These are phyloP conservation scores for Takifugu bimaculatus DNA, from an alignment of 2,113 vertebrate genomes.

Conservation along the genomic window DNA sequence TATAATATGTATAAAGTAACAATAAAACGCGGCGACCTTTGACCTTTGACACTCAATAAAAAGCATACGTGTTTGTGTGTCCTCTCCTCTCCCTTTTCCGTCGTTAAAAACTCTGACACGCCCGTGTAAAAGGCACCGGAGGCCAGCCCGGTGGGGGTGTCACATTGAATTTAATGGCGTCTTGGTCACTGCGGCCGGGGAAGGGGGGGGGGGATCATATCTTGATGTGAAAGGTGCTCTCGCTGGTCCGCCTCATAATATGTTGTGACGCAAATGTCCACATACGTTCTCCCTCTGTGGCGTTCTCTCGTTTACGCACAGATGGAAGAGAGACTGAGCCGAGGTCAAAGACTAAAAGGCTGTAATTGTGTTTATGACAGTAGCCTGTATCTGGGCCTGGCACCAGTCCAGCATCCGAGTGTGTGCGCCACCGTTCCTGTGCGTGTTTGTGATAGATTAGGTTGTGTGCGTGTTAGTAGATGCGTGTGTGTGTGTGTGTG, in stretches of 20 bases:
- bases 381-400: slow-evolving; percentile 49
- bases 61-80: too few relatives aligned
- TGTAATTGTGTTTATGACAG: slow-evolving; percentile 66
- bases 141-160: slow-evolving; percentile 59
- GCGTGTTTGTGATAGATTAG: slow-evolving; percentile 39
- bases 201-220: slow-evolving; percentile 47
- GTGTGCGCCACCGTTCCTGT: slow-evolving; percentile 17
- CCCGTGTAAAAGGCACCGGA: slow-evolving; percentile 59
- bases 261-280: slow-evolving; percentile 44
- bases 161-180: slow-evolving; percentile 75
- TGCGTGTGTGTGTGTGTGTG: slow-evolving; percentile 11
- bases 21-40: slow-evolving; percentile 32
- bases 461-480: slow-evolving; percentile 8
- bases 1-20: slow-evolving; percentile 29
- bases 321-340: slow-evolving; percentile 24
- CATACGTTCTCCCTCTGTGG: slow-evolving; percentile 9
- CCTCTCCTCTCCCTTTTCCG: neutral
- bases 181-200: slow-evolving; percentile 49
- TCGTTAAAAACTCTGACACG: slow-evolving; percentile 69
- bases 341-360: slow-evolving; percentile 39
- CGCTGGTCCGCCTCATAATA: slow-evolving; percentile 44
- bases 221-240: slow-evolving; percentile 60
- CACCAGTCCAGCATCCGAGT: slow-evolving; percentile 35
- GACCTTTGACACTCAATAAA: slow-evolving; percentile 41
- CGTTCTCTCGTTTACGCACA: neutral